A percentile compares a stretch with the other conserved stretches of the same genome.
These are phyloP conservation scores for Molanna angustata DNA, from an alignment of 2,888 invertebrate genomes.

Conservation along the genomic window DNA sequence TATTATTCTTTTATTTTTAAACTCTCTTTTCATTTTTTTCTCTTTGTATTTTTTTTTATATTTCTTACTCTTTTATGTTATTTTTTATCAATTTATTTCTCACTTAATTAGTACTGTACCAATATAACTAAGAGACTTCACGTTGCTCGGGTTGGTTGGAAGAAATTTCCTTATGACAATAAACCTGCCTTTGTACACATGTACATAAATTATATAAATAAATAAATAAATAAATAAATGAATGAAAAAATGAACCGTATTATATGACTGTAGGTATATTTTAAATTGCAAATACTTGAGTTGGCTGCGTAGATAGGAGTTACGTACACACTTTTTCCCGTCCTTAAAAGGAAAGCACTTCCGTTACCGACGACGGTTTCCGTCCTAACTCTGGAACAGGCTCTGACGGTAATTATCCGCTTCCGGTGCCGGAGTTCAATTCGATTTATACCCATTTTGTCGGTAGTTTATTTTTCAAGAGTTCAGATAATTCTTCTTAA, in stretches of 20 bases:
- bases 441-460: constrained; percentile 16
- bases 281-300: neutral
- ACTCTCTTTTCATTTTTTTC: no score
- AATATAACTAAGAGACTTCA: no score
- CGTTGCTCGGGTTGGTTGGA: no score
- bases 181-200: no score
- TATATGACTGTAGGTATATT: neutral
- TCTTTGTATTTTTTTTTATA: no score
- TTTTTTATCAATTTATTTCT: no score
- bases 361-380: constrained; percentile 26
- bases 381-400: constrained; percentile 16
- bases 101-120: no score
- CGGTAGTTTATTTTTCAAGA: constrained; percentile 6
- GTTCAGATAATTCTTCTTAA: neutral
- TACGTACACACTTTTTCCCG: constrained; percentile 19
- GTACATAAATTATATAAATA: no score
- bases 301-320: constrained; percentile 12
- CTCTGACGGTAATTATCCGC: constrained; percentile 30
- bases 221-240: no score
- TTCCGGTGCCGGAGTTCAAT: constrained; percentile 21
- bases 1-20: no score
- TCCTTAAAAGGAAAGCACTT: constrained; percentile 21
- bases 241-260: neutral
- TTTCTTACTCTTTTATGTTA: no score
- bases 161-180: no score